Conservation (phyloP, 2,888 invertebrate species). For the Falcaria lacertinaria region DNA sequence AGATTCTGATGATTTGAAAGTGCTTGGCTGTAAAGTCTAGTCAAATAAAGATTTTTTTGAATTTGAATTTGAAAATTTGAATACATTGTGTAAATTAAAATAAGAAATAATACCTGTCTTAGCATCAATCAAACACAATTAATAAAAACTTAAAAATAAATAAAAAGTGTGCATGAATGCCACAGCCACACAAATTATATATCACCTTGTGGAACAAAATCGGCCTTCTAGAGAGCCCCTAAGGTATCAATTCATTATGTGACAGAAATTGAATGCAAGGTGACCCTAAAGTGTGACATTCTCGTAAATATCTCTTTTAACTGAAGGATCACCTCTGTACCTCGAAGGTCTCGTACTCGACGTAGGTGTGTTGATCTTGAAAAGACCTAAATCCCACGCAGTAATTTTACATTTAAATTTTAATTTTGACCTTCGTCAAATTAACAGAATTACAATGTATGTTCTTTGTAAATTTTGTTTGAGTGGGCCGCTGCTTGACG, state of each 20-base stretch:
- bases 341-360: slow-evolving; percentile 12
- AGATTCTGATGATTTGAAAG: too few relatives aligned
- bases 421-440: not conserved
- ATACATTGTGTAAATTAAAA: too few relatives aligned
- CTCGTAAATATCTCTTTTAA: slow-evolving; percentile 12
- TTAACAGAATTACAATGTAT: not conserved
- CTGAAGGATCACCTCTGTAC: slow-evolving; percentile 11
- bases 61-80: too few relatives aligned
- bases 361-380: not conserved
- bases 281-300: slow-evolving; percentile 9
- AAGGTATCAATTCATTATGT: slow-evolving; percentile 13
- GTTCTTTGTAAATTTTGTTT: not conserved
- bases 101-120: too few relatives aligned
- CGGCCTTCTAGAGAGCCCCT: slow-evolving; percentile 10
- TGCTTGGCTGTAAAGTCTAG: too few relatives aligned
- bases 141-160: too few relatives aligned
- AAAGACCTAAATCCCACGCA: not conserved
- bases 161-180: too few relatives aligned
- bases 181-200: too few relatives aligned
- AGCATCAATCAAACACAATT: too few relatives aligned
- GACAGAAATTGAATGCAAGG: slow-evolving; percentile 14
- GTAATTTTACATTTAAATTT: too few relatives aligned
- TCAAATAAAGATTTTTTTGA: too few relatives aligned
- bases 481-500: not conserved
- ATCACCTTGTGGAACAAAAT: slow-evolving; percentile 9